These are phyloP conservation scores for Yoshiicerus persimilis DNA, from an alignment of 1,140 invertebrate genomes.

Conservation along the genomic window DNA sequence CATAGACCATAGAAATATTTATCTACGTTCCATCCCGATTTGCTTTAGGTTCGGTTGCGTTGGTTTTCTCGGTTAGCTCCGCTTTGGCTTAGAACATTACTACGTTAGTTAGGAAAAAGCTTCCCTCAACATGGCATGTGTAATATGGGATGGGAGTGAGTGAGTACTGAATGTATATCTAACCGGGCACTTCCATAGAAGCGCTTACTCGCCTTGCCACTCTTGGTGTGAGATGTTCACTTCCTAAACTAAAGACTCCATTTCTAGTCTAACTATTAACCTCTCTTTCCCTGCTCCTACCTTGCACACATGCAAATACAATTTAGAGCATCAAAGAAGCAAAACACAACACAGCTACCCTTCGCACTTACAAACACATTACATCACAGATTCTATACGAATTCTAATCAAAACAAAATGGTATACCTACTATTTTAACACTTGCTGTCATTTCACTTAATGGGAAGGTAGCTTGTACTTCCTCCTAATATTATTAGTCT, in stretches of 20 bases:
- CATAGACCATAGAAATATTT: too few relatives aligned
- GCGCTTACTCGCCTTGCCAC: not conserved
- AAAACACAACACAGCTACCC: not conserved
- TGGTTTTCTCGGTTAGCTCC: not conserved
- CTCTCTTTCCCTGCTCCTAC: not conserved
- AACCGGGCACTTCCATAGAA: not conserved
- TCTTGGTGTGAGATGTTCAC: slow-evolving; percentile 10
- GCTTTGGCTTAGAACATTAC: not conserved
- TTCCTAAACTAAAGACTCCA: not conserved
- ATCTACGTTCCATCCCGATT: not conserved
- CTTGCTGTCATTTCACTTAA: too few relatives aligned
- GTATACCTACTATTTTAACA: not conserved
- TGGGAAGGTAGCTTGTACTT: too few relatives aligned
- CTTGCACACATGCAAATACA: not conserved
- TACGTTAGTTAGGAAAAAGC: not conserved
- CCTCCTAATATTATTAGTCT: too few relatives aligned
- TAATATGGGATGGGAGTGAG: not conserved
- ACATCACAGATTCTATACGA: not conserved
- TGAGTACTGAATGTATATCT: not conserved
- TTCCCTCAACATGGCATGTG: not conserved
- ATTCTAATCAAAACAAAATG: not conserved
- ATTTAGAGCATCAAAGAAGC: not conserved
- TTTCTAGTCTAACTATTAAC: not conserved
- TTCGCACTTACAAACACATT: not conserved
- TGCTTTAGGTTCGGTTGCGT: not conserved